Conservation (phyloP, 2,797 vertebrate species). For the Babyrousa celebensis region DNA sequence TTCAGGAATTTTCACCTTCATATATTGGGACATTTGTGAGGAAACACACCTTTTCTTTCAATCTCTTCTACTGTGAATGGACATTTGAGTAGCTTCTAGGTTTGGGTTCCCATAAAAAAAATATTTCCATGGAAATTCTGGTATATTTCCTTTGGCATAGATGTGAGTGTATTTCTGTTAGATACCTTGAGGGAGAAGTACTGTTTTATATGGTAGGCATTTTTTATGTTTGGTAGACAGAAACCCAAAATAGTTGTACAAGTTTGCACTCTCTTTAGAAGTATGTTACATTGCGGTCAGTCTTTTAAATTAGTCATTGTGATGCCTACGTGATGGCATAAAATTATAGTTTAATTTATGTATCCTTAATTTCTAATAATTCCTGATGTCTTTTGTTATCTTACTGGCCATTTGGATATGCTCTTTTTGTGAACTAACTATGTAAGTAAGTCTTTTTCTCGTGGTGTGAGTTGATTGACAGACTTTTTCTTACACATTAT, state of each 20-base stretch:
- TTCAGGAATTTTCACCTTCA: neutral
- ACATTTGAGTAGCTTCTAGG: neutral
- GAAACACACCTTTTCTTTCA: neutral
- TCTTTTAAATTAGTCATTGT: neutral
- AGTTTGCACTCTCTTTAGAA: neutral
- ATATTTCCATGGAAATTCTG: neutral
- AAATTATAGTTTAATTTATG: neutral
- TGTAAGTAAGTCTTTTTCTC: neutral
- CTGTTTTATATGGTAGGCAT: neutral
- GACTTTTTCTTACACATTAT: neutral
- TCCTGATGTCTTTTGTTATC: neutral
- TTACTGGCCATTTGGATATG: neutral
- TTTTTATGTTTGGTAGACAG: neutral
- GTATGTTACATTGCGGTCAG: neutral
- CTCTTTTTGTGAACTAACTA: neutral
- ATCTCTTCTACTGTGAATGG: neutral
- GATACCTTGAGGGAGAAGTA: neutral
- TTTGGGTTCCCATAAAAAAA: neutral
- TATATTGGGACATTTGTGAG: neutral
- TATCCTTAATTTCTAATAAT: neutral
- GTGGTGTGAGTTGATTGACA: neutral
- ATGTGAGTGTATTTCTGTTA: neutral
- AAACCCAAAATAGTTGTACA: neutral
- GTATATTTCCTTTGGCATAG: neutral
- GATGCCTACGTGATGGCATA: neutral